Evolutionary conservation across 2,797 vertebrate genomes (phyloP).

Genomic region (Semaprochilodus insignis): DNA sequence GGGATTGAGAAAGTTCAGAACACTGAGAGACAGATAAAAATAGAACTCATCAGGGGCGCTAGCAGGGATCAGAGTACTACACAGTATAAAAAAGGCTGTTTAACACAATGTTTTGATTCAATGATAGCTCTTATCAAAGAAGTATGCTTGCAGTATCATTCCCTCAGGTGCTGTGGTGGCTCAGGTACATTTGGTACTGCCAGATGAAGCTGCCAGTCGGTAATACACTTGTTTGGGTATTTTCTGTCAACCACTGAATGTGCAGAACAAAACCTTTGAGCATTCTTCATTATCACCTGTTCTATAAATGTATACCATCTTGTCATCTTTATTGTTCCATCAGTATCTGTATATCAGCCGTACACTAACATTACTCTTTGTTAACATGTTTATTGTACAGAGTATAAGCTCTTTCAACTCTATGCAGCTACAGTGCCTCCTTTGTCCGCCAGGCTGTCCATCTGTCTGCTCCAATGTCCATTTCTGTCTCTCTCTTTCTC

Average conservation of each 20-base stretch:
- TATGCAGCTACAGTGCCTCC: neutral
- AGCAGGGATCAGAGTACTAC: neutral
- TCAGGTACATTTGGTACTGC: neutral
- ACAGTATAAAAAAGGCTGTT: neutral
- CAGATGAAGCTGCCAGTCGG: neutral
- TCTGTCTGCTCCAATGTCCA: neutral
- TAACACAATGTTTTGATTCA: neutral
- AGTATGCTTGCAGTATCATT: neutral
- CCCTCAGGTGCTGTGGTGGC: slow-evolving; percentile 7
- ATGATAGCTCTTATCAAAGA: slow-evolving; percentile 13
- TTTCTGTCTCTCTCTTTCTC: neutral
- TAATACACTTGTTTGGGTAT: neutral
- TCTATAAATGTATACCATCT: neutral
- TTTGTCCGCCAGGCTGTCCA: no score
- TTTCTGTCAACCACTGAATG: neutral
- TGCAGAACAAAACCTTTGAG: neutral
- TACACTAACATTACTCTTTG: neutral
- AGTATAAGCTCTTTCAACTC: neutral
- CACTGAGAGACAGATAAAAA: neutral
- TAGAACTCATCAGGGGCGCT: neutral
- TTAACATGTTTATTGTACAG: neutral
- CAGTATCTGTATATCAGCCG: neutral
- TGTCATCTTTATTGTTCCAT: neutral
- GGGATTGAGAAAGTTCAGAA: neutral
- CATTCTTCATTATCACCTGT: neutral